phyloP scores from a whole-genome alignment of 2,888 invertebrate species.

The Drosophila longiperda region DNA sequence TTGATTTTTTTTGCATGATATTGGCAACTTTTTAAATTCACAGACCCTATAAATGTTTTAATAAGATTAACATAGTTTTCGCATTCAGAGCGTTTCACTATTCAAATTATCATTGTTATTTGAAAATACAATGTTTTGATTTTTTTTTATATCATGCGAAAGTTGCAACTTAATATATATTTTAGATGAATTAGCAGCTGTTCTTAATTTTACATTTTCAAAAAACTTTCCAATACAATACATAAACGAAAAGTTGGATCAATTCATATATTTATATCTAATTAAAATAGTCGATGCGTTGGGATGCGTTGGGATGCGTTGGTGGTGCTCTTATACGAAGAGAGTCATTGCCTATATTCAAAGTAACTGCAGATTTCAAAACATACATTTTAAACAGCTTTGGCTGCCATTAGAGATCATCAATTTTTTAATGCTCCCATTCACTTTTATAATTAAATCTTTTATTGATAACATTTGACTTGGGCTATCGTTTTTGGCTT shows the following conservation, averaged over 20 bases:
- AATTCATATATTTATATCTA: background rate
- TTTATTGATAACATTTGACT: constrained; percentile 3
- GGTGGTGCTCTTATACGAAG: background rate
- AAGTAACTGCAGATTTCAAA: too few species aligned
- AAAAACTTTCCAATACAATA: background rate
- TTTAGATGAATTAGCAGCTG: background rate
- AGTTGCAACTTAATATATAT: constrained; percentile 2
- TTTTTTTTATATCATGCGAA: constrained; percentile 4
- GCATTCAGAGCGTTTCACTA: background rate
- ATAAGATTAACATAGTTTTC: background rate
- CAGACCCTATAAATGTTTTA: background rate
- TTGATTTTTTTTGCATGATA: background rate
- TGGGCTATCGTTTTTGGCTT: constrained; percentile 2
- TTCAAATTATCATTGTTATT: background rate
- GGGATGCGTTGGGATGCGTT: background rate
- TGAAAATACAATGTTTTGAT: background rate
- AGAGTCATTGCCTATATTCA: too few species aligned
- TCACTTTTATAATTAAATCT: too few species aligned
- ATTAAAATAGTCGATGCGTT: background rate
- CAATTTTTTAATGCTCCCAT: too few species aligned
- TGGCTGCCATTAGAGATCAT: too few species aligned
- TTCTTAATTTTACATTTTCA: background rate
- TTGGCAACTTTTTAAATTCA: background rate
- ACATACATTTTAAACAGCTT: too few species aligned
- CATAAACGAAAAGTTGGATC: background rate